phyloP scores from a whole-genome alignment of 2,113 vertebrate species.

The Takifugu bimaculatus region DNA sequence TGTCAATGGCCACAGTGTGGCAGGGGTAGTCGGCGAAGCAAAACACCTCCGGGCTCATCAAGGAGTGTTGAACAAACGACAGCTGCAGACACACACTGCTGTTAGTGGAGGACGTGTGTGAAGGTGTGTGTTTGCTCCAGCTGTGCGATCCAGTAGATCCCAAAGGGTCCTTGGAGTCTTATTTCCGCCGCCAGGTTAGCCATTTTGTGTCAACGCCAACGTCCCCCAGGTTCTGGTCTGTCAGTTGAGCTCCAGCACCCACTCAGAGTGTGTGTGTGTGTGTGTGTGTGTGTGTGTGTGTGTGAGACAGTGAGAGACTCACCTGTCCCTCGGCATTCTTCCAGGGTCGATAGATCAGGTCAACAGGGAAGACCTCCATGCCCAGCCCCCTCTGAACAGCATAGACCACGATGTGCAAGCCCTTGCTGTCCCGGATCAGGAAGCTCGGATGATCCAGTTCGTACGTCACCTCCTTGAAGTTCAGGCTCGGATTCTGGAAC shows the following conservation, averaged over 20 bases:
- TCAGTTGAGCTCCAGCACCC: too few relatives aligned
- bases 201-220: too few relatives aligned
- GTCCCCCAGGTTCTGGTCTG: too few relatives aligned
- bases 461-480: conserved; percentile 98
- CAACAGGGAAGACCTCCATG: conserved; percentile 95
- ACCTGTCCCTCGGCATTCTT: conserved; percentile 99
- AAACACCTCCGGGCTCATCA: conserved; percentile 96
- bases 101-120: too few relatives aligned
- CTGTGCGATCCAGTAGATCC: too few relatives aligned
- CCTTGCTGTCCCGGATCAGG: conserved; percentile 95
- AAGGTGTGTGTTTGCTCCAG: too few relatives aligned
- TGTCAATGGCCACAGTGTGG: conserved; percentile 94
- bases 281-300: too few relatives aligned
- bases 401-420: conserved; percentile 94
- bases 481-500: conserved; percentile 88
- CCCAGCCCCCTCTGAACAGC: conserved; percentile 94
- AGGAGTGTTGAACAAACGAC: conserved; percentile 96
- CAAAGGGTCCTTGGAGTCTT: too few relatives aligned
- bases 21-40: conserved; percentile 97
- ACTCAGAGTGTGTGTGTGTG: too few relatives aligned
- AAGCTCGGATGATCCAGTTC: conserved; percentile 96
- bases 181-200: too few relatives aligned
- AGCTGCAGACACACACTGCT: conserved; percentile 71
- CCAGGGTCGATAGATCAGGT: conserved; percentile 97
- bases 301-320: conserved; percentile 1